Evolutionary conservation across 2,113 vertebrate genomes (phyloP), one percentile per base, ranked within the genome.

Genomic region (human): DNA sequence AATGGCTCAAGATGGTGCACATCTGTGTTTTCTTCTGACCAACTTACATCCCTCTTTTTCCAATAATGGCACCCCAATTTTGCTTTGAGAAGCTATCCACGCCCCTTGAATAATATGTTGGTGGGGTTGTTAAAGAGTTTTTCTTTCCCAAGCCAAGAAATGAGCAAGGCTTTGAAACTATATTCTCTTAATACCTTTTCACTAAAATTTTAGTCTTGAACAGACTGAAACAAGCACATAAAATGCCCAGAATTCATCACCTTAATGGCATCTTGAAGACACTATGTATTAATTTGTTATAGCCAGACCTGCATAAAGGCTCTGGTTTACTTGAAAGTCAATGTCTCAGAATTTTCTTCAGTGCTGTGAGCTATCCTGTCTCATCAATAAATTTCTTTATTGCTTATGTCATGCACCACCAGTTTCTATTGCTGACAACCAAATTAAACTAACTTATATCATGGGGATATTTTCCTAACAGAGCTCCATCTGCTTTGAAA

Each of bases 301-400:
- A 72, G 3, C 35, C 52, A 11, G 1, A 73, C n/a, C 14, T 76
- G 48, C 14, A 59, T 0, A 80, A 70, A 82, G 11, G 10, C 30
- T 73, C 38, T n/a, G 25, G 4, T 43, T 89, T 30, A 59, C 89
- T 61, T n/a, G 18, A 68, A 76, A 93, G 55, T 3, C 38, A 30
- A 17, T 50, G 23, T 48, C 50, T 48, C 48, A 27, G 17, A 59
- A 57, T 94, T 73, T 75, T 66, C 43, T 88, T 79, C 17, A 72
- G 3, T 70, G 48, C 40, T 45, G 2, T 61, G 14, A 89, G 61
- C 18, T 96, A 27, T 12, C 5, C 9, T 50, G 4, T 78, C 43
- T 92, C 18, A 80, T 59, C 48, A 90, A 76, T 64, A 79, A 92
- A 94, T 57, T 9, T 13, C 7, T 79, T 30, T n/a, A 89, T 64